Percentiles rank a stretch among this genome's conserved stretches.
phyloP scores from a whole-genome alignment of 2,113 vertebrate genomes.

The Argyrosomus japonicus region DNA sequence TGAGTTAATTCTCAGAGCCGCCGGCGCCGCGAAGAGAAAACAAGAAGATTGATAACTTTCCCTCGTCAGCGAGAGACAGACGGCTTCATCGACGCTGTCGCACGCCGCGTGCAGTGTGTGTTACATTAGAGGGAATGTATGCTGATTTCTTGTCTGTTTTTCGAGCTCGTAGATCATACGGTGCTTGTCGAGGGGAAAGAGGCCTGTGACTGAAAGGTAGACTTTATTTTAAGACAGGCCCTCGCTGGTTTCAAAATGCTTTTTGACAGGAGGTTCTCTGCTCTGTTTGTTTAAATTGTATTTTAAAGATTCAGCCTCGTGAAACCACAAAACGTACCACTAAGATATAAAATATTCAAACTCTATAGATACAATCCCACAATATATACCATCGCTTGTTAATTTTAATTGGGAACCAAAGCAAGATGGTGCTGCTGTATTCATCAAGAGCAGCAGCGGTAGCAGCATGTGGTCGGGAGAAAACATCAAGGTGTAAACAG shows the following conservation, averaged over 20 bases:
- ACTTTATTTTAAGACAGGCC: too few relatives aligned
- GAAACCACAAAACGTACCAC: neutral
- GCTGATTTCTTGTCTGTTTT: neutral
- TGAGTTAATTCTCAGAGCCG: slow-evolving; percentile 50
- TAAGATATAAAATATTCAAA: neutral
- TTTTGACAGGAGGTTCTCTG: neutral
- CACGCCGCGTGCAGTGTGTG: slow-evolving; percentile 7
- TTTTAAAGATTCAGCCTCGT: neutral
- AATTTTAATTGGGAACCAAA: slow-evolving; percentile 1
- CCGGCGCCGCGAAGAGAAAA: slow-evolving; percentile 12
- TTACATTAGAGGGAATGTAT: neutral
- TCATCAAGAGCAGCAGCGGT: neutral
- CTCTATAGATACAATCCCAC: neutral
- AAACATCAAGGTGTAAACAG: neutral
- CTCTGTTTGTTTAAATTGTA: neutral
- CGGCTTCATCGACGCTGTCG: neutral
- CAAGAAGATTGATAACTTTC: slow-evolving; percentile 50
- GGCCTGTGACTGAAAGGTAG: neutral
- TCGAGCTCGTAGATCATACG: neutral
- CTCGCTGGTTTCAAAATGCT: neutral
- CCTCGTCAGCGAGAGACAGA: slow-evolving; percentile 21
- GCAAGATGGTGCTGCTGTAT: neutral
- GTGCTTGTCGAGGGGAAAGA: neutral
- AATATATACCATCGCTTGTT: neutral
- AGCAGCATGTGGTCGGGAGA: neutral